Percentiles rank a stretch among this genome's conserved stretches.
These are phyloP conservation scores for Typhlichthys subterraneus DNA, from an alignment of 2,797 vertebrate genomes.

Conservation along the genomic window DNA sequence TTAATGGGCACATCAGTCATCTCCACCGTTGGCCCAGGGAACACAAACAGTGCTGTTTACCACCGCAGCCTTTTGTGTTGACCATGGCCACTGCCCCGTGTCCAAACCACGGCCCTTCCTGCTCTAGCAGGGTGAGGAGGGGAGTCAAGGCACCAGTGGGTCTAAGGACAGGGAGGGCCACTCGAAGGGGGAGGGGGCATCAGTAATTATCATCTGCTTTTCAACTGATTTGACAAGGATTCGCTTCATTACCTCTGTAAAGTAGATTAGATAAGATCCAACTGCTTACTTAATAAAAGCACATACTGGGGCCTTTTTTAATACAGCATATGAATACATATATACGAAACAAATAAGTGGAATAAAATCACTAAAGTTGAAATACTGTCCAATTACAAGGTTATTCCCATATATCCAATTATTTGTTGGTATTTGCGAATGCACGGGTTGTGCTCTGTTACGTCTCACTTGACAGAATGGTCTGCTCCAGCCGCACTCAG, in stretches of 20 bases:
- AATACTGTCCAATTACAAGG: too few relatives aligned
- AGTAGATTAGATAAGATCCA: conserved; percentile 15
- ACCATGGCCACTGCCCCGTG: conserved; percentile 58
- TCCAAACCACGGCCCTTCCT: conserved; percentile 51
- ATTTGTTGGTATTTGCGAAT: conserved; percentile 12
- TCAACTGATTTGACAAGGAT: conserved; percentile 36
- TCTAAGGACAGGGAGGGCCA: conserved; percentile 6
- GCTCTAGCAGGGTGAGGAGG: conserved; percentile 38
- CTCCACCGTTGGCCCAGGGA: conserved; percentile 58
- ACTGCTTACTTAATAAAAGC: conserved; percentile 18
- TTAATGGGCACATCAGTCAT: conserved; percentile 77
- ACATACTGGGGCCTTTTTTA: conserved; percentile 8
- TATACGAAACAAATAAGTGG: background rate
- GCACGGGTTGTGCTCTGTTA: conserved; percentile 31
- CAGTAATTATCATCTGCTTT: conserved; percentile 21
- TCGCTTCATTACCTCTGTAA: conserved; percentile 39
- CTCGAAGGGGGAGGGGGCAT: conserved; percentile 31
- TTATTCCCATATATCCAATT: background rate
- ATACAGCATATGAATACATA: too few relatives aligned
- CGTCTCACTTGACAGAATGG: conserved; percentile 30
- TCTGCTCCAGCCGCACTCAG: conserved; percentile 59
- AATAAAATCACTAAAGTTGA: background rate
- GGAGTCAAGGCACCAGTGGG: conserved; percentile 7
- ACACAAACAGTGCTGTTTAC: conserved; percentile 75
- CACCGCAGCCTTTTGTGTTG: conserved; percentile 69